Conservation (phyloP, 2,888 invertebrate genomes). For the Vanessa cardui region DNA sequence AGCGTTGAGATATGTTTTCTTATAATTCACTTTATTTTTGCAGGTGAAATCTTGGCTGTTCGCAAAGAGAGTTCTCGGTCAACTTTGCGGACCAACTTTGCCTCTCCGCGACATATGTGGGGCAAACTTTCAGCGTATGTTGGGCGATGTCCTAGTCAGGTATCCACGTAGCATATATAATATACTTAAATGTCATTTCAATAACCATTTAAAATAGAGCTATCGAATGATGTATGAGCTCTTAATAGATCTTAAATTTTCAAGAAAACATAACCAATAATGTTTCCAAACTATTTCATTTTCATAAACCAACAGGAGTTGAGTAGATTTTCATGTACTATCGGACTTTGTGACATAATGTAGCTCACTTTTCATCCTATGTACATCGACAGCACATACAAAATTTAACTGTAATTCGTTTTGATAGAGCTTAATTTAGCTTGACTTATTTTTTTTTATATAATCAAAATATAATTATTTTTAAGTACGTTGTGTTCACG, state of each 20-base stretch:
- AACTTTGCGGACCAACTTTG: no score
- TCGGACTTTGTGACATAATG: slow-evolving; percentile 8
- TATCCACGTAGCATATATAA: no score
- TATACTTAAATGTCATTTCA: no score
- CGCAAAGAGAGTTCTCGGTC: no score
- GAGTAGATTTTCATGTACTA: slow-evolving; percentile 30
- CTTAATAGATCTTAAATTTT: slow-evolving; percentile 8
- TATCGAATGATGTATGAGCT: neutral
- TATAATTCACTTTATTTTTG: no score
- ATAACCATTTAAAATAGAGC: neutral
- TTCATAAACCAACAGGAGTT: slow-evolving; percentile 26
- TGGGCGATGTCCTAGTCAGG: no score
- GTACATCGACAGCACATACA: neutral
- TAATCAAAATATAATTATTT: neutral
- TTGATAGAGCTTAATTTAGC: neutral
- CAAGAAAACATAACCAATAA: neutral
- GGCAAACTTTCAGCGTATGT: no score
- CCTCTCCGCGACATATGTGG: no score
- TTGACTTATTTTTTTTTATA: neutral
- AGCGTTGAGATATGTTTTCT: no score
- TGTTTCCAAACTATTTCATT: slow-evolving; percentile 28
- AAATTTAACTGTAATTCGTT: neutral
- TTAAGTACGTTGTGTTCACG: no score
- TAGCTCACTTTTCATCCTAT: slow-evolving; percentile 4
- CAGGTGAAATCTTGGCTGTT: no score